Conservation (phyloP, 2,797 vertebrate species). For the Melopsittacus undulatus region DNA sequence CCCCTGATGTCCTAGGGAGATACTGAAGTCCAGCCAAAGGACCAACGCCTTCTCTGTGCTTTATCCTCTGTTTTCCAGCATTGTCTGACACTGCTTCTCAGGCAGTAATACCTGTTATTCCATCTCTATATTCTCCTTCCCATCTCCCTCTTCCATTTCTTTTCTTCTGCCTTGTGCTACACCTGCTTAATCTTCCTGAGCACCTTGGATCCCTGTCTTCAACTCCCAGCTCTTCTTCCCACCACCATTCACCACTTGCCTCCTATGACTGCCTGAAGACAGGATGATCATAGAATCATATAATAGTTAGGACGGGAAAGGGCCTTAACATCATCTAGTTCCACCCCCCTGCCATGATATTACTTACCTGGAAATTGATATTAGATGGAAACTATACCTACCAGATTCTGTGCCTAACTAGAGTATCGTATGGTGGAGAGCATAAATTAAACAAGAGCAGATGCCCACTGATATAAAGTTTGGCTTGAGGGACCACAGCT, state of each 20-base stretch:
- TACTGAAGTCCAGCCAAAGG: neutral
- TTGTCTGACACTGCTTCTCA: neutral
- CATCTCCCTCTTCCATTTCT: neutral
- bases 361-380: neutral
- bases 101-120: neutral
- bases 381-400: neutral
- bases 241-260: accelerated
- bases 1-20: neutral
- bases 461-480: neutral
- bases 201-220: neutral
- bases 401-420: neutral
- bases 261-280: neutral
- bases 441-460: neutral
- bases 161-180: neutral
- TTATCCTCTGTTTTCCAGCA: neutral
- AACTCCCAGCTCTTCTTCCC: neutral
- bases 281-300: neutral
- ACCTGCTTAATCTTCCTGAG: neutral
- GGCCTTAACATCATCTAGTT: neutral
- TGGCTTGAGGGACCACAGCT: neutral
- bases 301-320: neutral
- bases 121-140: neutral
- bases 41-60: neutral
- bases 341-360: neutral
- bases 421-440: neutral